Percentiles rank a stretch among this genome's conserved stretches.
Evolutionary conservation across 2,113 vertebrate genomes (phyloP).

Genomic region (Phaethornis superciliosus): DNA sequence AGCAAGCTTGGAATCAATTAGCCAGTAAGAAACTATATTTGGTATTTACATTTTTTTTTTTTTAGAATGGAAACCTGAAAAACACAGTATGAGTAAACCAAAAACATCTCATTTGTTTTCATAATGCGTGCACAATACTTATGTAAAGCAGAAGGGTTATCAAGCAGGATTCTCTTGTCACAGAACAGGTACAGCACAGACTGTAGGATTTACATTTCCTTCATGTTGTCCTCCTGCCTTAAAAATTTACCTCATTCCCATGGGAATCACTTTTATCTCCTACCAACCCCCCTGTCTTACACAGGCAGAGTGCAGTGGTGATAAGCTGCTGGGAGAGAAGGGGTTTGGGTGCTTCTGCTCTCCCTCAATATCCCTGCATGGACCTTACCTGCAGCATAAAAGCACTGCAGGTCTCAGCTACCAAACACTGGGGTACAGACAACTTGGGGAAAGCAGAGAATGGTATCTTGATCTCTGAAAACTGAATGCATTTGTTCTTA

Average conservation of each 20-base stretch:
- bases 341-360: neutral
- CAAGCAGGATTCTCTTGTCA: constrained; percentile 49
- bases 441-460: neutral
- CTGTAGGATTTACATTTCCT: neutral
- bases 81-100: neutral
- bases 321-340: neutral
- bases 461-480: neutral
- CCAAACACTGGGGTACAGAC: neutral
- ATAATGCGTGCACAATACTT: neutral
- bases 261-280: constrained; percentile 14
- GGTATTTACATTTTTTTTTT: neutral
- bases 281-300: neutral
- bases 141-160: constrained; percentile 55
- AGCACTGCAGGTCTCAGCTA: neutral
- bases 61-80: neutral
- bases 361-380: neutral
- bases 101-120: neutral
- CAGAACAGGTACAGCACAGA: constrained; percentile 36
- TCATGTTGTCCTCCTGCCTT: neutral
- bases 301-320: neutral
- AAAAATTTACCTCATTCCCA: neutral
- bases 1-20: neutral
- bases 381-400: neutral
- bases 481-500: neutral
- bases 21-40: neutral